Evolutionary conservation across 2,113 vertebrate species (phyloP).

Genomic region (Dipodomys spectabilis): DNA sequence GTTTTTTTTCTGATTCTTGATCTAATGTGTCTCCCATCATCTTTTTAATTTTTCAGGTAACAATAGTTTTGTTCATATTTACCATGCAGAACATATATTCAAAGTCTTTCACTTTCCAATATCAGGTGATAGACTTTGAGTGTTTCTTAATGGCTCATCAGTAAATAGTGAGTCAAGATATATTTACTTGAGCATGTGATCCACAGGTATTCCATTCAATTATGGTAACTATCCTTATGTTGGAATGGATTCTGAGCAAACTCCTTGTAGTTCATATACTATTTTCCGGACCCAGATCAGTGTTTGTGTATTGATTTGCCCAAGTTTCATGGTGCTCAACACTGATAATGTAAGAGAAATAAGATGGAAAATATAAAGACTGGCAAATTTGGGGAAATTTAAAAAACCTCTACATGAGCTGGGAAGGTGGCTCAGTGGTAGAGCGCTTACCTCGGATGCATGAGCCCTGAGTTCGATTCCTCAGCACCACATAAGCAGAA

Average conservation of each 20-base stretch:
- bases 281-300: no score
- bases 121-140: fast-evolving
- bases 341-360: neutral
- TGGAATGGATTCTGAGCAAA: neutral
- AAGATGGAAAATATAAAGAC: neutral
- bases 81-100: neutral
- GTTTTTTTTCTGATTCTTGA: no score
- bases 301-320: neutral
- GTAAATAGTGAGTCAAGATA: neutral
- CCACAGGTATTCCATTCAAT: neutral
- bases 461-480: no score
- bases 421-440: no score
- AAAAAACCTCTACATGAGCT: no score
- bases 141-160: neutral
- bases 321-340: neutral
- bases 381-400: neutral
- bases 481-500: no score
- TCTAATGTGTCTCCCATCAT: no score
- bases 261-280: neutral
- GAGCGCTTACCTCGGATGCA: no score
- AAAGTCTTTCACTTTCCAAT: neutral
- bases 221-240: neutral
- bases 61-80: no score
- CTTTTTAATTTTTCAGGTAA: no score
- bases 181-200: neutral